Evolutionary conservation across 2,888 invertebrate genomes (phyloP), one percentile per base, ranked within the genome.

Genomic region (Chorisops tibialis): DNA sequence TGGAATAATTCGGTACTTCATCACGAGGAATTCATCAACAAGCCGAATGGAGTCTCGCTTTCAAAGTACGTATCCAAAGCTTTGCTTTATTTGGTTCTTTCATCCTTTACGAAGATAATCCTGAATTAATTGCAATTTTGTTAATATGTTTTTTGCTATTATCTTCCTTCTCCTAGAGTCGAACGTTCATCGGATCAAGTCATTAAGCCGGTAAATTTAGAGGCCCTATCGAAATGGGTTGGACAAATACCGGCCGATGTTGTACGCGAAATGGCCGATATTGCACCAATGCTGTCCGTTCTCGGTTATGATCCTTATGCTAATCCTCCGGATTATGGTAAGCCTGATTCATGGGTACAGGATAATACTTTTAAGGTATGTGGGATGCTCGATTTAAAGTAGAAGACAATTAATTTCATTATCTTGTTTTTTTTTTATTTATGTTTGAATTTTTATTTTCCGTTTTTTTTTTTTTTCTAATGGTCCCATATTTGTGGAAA

Each of bases 101-200:
- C 30, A 7, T 30, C 30, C 3, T 1, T 30, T 9, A 30, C 30
- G 9, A 30, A 2, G 1, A n/a, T 30, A 7, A 7, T 30, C 2
- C 30, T 30, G 9, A 30, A 30, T 30, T 7, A 30, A 30, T 30
- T 30, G 7, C 1, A 30, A 30, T 7, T 30, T 30, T 30, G n/a
- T 30, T 2, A 30, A 30, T n/a, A 30, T 30, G 1, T 14, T 39
- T 45, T 11, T 45, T 61, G 61, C 59, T 41, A 62, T 62, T 63
- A 67, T 68, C 47, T 66, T 68, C 67, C 67, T 63, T 79, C 79
- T 60, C 82, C n/a, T n/a, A 96, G 96, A 80, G 93, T 95, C 76
- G 97, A 98, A 81, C 86, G 96, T 65, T 96, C 96, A 50, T 96
- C 96, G 66, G 97, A 98, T 83, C 98, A 98, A 84, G 96, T 99